phyloP scores from a whole-genome alignment of 2,113 vertebrate genomes.

The Chascanopsetta lugubris region DNA sequence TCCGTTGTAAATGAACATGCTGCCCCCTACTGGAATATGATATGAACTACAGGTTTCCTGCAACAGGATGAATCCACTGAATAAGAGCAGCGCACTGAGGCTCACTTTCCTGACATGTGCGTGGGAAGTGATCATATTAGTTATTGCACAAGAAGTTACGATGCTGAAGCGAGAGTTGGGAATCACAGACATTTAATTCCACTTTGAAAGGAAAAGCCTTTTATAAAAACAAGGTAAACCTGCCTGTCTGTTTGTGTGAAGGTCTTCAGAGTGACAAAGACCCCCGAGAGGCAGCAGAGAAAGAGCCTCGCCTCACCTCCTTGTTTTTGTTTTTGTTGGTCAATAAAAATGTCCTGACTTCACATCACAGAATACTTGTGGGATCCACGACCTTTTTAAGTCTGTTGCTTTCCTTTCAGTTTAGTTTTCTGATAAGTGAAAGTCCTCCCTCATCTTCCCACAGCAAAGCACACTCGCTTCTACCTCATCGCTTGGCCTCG shows the following conservation, averaged over 20 bases:
- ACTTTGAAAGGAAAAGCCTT: neutral
- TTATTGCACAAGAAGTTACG: neutral
- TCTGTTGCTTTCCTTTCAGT: too few relatives aligned
- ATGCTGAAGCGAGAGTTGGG: neutral
- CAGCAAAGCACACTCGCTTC: neutral
- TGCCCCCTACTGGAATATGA: slow-evolving; percentile 16
- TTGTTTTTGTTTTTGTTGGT: neutral
- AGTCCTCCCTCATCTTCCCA: too few relatives aligned
- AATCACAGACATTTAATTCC: too few relatives aligned
- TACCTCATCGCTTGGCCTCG: too few relatives aligned
- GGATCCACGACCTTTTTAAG: neutral
- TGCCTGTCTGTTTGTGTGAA: neutral
- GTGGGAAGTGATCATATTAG: neutral
- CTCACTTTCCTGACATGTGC: too few relatives aligned
- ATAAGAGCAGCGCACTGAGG: too few relatives aligned
- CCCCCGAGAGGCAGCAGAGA: neutral
- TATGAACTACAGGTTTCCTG: neutral
- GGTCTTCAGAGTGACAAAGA: neutral
- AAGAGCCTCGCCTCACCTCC: neutral
- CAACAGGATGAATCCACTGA: neutral
- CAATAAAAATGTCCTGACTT: neutral
- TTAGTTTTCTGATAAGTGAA: too few relatives aligned
- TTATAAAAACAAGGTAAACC: too few relatives aligned
- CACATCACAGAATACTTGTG: neutral
- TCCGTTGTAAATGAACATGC: slow-evolving; percentile 1